Evolutionary conservation across 2,797 vertebrate genomes (phyloP), one percentile per base, ranked within the genome.

Genomic region (Numenius phaeopus): DNA sequence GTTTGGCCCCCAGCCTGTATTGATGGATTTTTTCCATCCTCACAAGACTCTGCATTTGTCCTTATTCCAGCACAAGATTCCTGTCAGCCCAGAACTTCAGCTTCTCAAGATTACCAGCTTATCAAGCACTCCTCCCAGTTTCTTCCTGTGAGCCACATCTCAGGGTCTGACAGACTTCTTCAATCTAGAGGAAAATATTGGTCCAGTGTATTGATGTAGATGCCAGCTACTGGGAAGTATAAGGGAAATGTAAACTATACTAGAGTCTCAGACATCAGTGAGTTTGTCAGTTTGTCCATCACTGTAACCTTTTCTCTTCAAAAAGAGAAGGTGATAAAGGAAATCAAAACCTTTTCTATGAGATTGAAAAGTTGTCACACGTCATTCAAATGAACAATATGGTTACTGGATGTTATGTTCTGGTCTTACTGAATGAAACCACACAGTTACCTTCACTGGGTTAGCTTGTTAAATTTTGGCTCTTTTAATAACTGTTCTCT

Each of bases 391-490:
- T 76, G 82, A 92, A 40, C 59, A 80, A 42, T 85, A 17, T 27
- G 11, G 42, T 93, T 96, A 88, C 32, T 69, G 37, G 71, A 10
- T 92, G 47, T 81, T 54, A 40, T 57, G 34, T 83, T 91, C 47
- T 93, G 26, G 44, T 94, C 91, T 96, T 87, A 61, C 21, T 91
- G 77, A 81, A 23, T 46, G 71, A 76, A 92, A 82, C 39, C 22
- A 65, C 42, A n/a, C 22, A 54, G 44, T 15, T 75, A 1, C 12
- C 5, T 61, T 91, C n/a, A 20, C 42, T 90, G 46, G 23, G 10
- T 22, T 66, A 39, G 22, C 65, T 69, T 87, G 29, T 83, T 92
- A 26, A 42, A 21, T 58, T 83, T 80, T 65, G 12, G 1, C 14
- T 66, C 40, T 46, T 89, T 77, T 39, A 85, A 69, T 76, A 93